Evolutionary conservation across 2,113 vertebrate species (phyloP), one percentile per base, ranked within the genome.

Genomic region (Egretta garzetta): DNA sequence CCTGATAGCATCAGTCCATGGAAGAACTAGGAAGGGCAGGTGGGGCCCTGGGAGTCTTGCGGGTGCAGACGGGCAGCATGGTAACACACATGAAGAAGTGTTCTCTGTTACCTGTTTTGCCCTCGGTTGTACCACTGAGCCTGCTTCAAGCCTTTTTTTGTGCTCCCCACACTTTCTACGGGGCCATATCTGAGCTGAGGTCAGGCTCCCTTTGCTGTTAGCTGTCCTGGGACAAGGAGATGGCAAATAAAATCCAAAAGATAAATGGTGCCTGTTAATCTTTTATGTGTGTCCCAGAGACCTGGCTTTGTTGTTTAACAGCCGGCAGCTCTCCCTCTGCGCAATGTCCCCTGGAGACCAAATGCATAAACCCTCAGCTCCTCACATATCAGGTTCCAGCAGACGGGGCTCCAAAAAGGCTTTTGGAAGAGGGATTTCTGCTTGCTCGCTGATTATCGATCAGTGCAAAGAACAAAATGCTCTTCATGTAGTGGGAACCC

Each of bases 81-180:
- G 49, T 35, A 43, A 64, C 10, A 7, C 9, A 10, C 13, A 7
- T 39, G n/a, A 24, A 30, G 3, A 55, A 32, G 22, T 12, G 28
- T 60, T 24, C 53, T 45, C 21, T 75, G 30, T 60, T 72, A 10
- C 1, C 33, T n/a, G 24, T 70, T 86, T 84, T 1, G 1, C 35
- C 30, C 68, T n/a, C 1, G 2, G 20, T n/a, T 4, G 1, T 14
- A 16, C 9, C 8, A 4, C 50, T 21, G 59, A 84, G n/a, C 24
- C 41, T 35, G 16, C 60, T 56, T 47, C 14, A 17, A 90, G 70
- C 33, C 41, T 27, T 19, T 1, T 22, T 64, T 50, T 1, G 4
- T 19, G 70, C 60, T 58, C 27, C 37, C 28, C 41, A 33, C 0
- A 0, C 13, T 60, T 74, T 55, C 66, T 49, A 47, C 0, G 0